Conservation (phyloP, 2,888 invertebrate genomes). For the Argynnis bischoffii region DNA sequence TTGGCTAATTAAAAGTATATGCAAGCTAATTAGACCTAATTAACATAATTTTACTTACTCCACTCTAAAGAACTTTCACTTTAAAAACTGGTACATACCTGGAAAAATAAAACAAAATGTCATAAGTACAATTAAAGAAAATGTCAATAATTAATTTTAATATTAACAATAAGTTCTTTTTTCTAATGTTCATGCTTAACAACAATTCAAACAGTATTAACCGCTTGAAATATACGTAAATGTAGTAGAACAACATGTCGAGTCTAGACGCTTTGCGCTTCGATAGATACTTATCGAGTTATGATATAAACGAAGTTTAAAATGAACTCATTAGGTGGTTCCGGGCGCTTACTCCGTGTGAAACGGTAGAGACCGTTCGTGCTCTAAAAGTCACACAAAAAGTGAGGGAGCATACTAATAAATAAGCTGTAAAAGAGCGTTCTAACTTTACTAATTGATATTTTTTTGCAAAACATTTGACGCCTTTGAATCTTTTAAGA, state of each 20-base stretch:
- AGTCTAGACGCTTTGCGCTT: constrained; percentile 16
- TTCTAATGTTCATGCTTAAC: no score
- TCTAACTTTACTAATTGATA: constrained; percentile 7
- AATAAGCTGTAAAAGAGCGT: constrained; percentile 27
- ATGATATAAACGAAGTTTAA: constrained; percentile 28
- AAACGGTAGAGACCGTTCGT: constrained; percentile 69
- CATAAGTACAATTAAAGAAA: not conserved
- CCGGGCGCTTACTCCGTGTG: constrained; percentile 59
- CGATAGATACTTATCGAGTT: constrained; percentile 30
- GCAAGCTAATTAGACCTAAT: constrained; percentile 18
- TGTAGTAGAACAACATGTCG: not conserved
- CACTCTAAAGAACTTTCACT: constrained; percentile 11
- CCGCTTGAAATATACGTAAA: not conserved
- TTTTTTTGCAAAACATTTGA: no score
- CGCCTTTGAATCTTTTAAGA: no score
- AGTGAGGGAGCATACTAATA: constrained; percentile 33
- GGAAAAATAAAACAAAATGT: not conserved
- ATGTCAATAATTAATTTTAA: not conserved
- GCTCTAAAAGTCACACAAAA: constrained; percentile 67
- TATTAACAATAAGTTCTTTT: no score
- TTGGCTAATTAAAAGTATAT: constrained; percentile 26
- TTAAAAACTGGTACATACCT: constrained; percentile 1
- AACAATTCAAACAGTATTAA: no score
- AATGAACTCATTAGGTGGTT: constrained; percentile 65
- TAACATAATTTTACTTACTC: constrained; percentile 18